Conservation (phyloP, 2,113 vertebrate species). For the Dolichallabes microphthalmus region DNA sequence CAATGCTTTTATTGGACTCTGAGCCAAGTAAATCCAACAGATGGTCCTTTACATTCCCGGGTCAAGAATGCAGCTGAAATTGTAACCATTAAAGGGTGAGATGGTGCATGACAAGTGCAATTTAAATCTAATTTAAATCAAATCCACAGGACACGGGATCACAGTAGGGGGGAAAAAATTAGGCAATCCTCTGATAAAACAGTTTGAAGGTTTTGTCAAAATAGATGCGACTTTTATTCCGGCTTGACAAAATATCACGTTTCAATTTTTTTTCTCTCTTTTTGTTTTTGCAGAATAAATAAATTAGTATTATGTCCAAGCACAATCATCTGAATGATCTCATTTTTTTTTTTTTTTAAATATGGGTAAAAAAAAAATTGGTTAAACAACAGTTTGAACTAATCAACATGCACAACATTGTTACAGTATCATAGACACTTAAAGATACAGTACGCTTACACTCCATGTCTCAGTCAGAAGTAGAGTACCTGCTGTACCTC, state of each 20-base stretch:
- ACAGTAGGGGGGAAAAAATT: background rate
- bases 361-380: background rate
- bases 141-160: constrained; percentile 6
- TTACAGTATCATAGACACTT: background rate
- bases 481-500: background rate
- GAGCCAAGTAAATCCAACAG: constrained; percentile 22
- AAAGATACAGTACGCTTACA: background rate
- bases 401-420: background rate
- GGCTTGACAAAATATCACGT: constrained; percentile 50
- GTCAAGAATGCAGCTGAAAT: constrained; percentile 26
- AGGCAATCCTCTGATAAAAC: background rate
- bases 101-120: constrained; percentile 32
- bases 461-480: background rate
- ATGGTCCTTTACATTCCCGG: background rate
- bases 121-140: constrained; percentile 32
- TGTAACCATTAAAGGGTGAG: constrained; percentile 27
- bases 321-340: constrained; percentile 38
- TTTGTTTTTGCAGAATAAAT: constrained; percentile 17
- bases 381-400: background rate
- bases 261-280: background rate
- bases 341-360: background rate
- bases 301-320: constrained; percentile 48
- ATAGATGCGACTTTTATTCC: constrained; percentile 63
- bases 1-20: constrained; percentile 23
- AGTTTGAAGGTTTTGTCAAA: constrained; percentile 44